A percentile compares a stretch with the other conserved stretches of the same genome.
These are phyloP conservation scores for Araneus ventricosus DNA, from an alignment of 1,140 invertebrate genomes.

Conservation along the genomic window DNA sequence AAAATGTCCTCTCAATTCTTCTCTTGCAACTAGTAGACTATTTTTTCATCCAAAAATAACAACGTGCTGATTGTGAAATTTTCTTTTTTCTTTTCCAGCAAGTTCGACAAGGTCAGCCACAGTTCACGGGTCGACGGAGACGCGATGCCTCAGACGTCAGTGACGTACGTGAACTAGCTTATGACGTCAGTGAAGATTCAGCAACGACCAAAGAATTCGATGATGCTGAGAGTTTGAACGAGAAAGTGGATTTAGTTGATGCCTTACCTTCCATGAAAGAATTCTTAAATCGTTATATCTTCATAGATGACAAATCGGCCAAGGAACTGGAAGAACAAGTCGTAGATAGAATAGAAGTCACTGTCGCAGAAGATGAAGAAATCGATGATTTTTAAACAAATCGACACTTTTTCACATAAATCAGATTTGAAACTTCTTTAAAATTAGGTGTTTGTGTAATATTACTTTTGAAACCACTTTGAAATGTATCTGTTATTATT, in stretches of 20 bases:
- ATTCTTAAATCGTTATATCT: conserved; percentile 35
- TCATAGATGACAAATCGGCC: conserved; percentile 17
- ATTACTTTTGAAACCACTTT: no score
- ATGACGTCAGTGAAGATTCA: neutral
- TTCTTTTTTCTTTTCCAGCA: conserved; percentile 19
- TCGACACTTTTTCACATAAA: neutral
- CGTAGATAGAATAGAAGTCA: conserved; percentile 56
- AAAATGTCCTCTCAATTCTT: no score
- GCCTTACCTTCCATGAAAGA: conserved; percentile 22
- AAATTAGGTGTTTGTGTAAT: no score
- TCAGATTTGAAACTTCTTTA: no score
- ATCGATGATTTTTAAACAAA: neutral
- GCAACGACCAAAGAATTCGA: neutral
- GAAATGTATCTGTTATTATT: no score
- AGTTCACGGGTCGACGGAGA: conserved; percentile 57
- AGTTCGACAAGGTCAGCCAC: conserved; percentile 66
- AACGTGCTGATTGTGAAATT: neutral
- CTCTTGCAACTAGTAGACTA: no score
- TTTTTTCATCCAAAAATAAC: neutral
- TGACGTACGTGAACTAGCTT: neutral
- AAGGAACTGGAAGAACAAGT: conserved; percentile 51
- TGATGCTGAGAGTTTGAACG: neutral
- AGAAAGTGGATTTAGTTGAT: conserved; percentile 1
- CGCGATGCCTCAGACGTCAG: neutral
- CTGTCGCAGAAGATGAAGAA: conserved; percentile 18